These are phyloP conservation scores for Lycaon pictus DNA, from an alignment of 2,113 vertebrate genomes.

Conservation along the genomic window DNA sequence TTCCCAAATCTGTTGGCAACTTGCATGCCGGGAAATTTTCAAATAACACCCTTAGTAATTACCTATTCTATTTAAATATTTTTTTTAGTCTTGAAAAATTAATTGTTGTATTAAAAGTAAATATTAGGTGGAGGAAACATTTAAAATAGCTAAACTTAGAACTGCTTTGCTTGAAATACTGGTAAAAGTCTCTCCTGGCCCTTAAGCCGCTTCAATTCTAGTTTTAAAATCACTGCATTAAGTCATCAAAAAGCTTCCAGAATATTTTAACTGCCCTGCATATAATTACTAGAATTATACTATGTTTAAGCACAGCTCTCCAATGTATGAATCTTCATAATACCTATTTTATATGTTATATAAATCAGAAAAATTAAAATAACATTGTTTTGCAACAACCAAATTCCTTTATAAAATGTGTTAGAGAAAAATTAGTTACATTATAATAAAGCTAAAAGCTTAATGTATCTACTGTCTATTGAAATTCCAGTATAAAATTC, in stretches of 20 bases:
- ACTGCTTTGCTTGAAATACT: not conserved
- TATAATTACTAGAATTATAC: not conserved
- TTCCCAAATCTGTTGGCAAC: not conserved
- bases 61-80: not conserved
- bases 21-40: not conserved
- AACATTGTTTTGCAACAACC: not conserved
- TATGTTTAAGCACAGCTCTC: not conserved
- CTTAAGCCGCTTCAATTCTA: not conserved
- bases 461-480: not conserved
- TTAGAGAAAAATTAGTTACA: not conserved
- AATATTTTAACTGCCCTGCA: not conserved
- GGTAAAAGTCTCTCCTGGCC: not conserved
- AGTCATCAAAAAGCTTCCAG: not conserved
- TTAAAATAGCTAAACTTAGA: not conserved
- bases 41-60: not conserved
- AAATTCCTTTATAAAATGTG: not conserved
- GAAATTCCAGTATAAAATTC: not conserved
- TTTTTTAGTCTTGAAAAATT: not conserved
- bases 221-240: not conserved
- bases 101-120: slow-evolving; percentile 31
- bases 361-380: not conserved
- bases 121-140: not conserved
- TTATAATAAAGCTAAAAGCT: not conserved
- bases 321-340: not conserved
- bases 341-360: not conserved